These are phyloP conservation scores for Melolontha melolontha DNA, from an alignment of 2,888 invertebrate species.

Conservation along the genomic window DNA sequence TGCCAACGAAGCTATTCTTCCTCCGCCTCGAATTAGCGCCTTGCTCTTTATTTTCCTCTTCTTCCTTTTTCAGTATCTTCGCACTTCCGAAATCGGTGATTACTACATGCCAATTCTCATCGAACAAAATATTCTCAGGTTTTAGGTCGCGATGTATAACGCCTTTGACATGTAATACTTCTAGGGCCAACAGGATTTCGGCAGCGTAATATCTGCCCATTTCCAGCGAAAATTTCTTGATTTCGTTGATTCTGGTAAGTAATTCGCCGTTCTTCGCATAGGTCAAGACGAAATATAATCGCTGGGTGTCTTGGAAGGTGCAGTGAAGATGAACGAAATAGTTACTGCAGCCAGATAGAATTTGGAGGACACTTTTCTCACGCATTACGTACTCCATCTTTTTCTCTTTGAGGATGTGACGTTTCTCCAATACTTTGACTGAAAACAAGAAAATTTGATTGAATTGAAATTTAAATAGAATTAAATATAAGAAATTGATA, in stretches of 20 bases:
- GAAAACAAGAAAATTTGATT: constrained; percentile 65
- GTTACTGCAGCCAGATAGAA: constrained; percentile 82
- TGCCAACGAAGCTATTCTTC: constrained; percentile 94
- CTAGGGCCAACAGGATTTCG: constrained; percentile 91
- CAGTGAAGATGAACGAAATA: constrained; percentile 95
- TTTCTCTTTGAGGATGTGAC: constrained; percentile 91
- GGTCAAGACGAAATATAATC: constrained; percentile 94
- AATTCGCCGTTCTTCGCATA: constrained; percentile 97
- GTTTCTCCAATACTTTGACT: constrained; percentile 99
- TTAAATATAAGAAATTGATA: background rate
- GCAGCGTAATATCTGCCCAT: constrained; percentile 95
- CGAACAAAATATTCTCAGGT: constrained; percentile 96
- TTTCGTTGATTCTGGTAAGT: constrained; percentile 89
- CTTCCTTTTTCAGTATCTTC: constrained; percentile 51
- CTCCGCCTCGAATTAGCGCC: constrained; percentile 66
- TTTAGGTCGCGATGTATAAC: constrained; percentile 97
- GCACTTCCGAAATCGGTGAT: constrained; percentile 92
- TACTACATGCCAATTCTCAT: constrained; percentile 95
- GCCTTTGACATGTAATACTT: constrained; percentile 88
- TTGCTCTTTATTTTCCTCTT: constrained; percentile 56
- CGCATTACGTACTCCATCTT: constrained; percentile 93
- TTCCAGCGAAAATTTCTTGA: constrained; percentile 89
- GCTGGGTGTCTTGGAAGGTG: constrained; percentile 94
- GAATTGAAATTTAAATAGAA: constrained; percentile 22
- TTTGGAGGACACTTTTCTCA: constrained; percentile 94